Evolutionary conservation across 1,140 invertebrate genomes (phyloP).

Genomic region (Drosophila teissieri): DNA sequence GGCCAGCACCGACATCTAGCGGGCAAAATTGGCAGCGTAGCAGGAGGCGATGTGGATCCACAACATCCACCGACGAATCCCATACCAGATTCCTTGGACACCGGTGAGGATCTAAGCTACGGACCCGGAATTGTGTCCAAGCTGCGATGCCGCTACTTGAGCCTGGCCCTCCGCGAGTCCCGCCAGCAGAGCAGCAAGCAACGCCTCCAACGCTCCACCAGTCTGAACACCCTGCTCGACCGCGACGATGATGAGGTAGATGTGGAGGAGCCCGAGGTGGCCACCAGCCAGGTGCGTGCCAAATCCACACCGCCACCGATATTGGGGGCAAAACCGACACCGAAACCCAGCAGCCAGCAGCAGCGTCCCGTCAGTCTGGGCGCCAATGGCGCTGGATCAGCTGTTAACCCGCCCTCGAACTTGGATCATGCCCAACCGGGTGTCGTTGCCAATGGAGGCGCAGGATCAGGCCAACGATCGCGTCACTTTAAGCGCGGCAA

Average conservation of each 20-base stretch:
- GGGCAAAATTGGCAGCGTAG: slow-evolving; percentile 43
- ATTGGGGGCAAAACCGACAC: slow-evolving; percentile 49
- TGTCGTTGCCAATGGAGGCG: slow-evolving; percentile 15
- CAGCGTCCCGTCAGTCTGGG: slow-evolving; percentile 49
- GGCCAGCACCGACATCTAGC: slow-evolving; percentile 71
- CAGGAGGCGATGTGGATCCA: slow-evolving; percentile 12
- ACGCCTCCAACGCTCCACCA: slow-evolving; percentile 90
- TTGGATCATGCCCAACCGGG: slow-evolving; percentile 3
- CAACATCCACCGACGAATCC: not conserved
- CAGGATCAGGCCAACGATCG: slow-evolving; percentile 50
- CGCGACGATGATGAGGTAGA: slow-evolving; percentile 85
- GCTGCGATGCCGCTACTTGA: slow-evolving; percentile 93
- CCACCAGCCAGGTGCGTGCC: slow-evolving; percentile 26
- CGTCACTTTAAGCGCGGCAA: slow-evolving; percentile 83
- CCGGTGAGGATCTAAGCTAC: slow-evolving; percentile 92
- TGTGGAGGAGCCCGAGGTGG: slow-evolving; percentile 24
- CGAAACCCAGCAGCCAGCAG: slow-evolving; percentile 42
- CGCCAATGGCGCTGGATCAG: slow-evolving; percentile 19
- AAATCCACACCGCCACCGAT: slow-evolving; percentile 56
- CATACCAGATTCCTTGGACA: slow-evolving; percentile 21
- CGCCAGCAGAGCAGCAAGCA: slow-evolving; percentile 88
- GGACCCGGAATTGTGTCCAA: slow-evolving; percentile 96
- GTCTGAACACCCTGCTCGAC: slow-evolving; percentile 93
- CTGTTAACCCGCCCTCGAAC: not conserved
- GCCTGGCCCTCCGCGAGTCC: slow-evolving; percentile 90